Evolutionary conservation across 2,888 invertebrate species (phyloP).

Genomic region (Brachypalpus laphriformis): DNA sequence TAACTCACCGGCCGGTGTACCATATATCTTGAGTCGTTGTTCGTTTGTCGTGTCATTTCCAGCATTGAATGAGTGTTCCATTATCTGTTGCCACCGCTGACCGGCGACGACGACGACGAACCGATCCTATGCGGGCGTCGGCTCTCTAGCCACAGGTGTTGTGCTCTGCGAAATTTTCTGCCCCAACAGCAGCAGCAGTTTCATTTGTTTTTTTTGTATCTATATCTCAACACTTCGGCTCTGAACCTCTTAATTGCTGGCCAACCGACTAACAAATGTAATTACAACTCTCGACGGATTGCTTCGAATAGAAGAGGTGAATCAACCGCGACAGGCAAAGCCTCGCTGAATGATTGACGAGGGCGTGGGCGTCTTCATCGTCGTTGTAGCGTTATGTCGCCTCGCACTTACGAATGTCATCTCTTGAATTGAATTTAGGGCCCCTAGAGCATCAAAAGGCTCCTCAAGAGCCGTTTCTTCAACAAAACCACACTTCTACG

Average conservation of each 20-base stretch:
- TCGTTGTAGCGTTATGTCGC: conserved; percentile 33
- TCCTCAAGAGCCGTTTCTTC: conserved; percentile 19
- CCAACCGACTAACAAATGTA: conserved; percentile 46
- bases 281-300: conserved; percentile 66
- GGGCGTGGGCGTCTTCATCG: conserved; percentile 45
- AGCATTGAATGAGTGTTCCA: conserved; percentile 65
- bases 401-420: conserved; percentile 60
- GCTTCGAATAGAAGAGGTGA: conserved; percentile 24
- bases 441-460: conserved; percentile 12
- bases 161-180: conserved; percentile 31
- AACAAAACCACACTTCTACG: conserved; percentile 17
- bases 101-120: neutral
- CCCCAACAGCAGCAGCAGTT: conserved; percentile 41
- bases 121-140: conserved; percentile 61
- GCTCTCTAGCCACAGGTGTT: conserved; percentile 51
- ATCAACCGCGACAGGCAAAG: neutral
- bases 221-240: conserved; percentile 31
- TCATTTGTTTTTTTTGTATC: neutral
- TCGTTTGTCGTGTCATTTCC: conserved; percentile 66
- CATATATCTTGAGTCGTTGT: conserved; percentile 66
- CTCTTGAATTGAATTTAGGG: conserved; percentile 65
- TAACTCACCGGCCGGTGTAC: conserved; percentile 59
- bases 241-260: conserved; percentile 64
- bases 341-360: conserved; percentile 56
- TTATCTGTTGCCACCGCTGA: conserved; percentile 55